Base-by-base conservation (phyloP, 2,797 vertebrate species). In the Gallinago nigripennis region DNA sequence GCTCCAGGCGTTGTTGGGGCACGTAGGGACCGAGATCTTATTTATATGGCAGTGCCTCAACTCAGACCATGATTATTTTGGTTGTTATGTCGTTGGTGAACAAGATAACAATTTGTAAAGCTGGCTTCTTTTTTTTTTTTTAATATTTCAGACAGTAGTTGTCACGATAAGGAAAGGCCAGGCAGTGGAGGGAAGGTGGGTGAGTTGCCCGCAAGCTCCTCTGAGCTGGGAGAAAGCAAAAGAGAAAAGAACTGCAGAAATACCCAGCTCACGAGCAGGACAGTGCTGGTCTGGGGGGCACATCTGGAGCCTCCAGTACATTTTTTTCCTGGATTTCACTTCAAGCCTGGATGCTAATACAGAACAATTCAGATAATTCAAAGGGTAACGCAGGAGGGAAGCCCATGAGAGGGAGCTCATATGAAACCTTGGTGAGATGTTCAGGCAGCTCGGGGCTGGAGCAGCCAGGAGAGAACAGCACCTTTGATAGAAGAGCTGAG, bases 261-360 rank as follows among this genome's bases (percentile, higher is more conserved):
- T 77, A 63, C 16, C 30, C 37, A 31, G 39, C 57, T 88, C 27
- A 2, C 0, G 5, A 82, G 45, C 61, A 48, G 43, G 31, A 18
- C 3, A 4, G 45, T 43, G 53, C 82, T 68, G 77, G 65, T 66
- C 13, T 41, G 33, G 45, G 57, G 31, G 77, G 20, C 16, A 5
- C 0, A 0, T 43, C 70, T 1, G 3, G 78, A 87, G n/a, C 48
- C 28, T 37, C 0, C 0, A 33, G 43, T 27, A 15, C 2, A 0
- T 72, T 25, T 84, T 81, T 84, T 75, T 48, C 48, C 66, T 75
- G 63, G 37, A 16, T 70, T 57, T 13, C 30, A 21, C 27, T 75
- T 91, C 64, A 70, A 68, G 41, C 66, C 77, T 76, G 63, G 65
- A 16, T 1, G 0, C 72, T 76, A 51, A 48, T 33, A 9, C 10